Conservation (phyloP, 2,888 invertebrate genomes). For the Biston stratarius region DNA sequence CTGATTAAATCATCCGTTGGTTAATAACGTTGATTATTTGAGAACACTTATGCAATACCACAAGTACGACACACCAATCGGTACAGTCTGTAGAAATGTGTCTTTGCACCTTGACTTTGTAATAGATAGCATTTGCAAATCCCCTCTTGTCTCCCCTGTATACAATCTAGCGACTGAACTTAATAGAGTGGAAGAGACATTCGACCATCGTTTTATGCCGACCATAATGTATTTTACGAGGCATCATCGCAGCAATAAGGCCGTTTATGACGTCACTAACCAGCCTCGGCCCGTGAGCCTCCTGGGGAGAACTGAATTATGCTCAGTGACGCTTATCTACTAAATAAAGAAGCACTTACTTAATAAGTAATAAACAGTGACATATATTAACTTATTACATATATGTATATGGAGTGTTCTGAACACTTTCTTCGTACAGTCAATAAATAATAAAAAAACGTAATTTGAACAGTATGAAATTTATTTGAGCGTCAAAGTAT, state of each 20-base stretch:
- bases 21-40: too few relatives aligned
- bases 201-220: slow-evolving; percentile 34
- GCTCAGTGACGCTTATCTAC: slow-evolving; percentile 1
- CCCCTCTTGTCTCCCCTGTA: not conserved
- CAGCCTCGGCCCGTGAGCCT: slow-evolving; percentile 20
- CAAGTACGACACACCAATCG: too few relatives aligned
- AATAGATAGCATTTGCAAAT: not conserved
- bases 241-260: slow-evolving; percentile 58
- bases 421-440: too few relatives aligned
- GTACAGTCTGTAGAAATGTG: not conserved
- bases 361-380: too few relatives aligned
- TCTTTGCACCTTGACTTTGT: not conserved
- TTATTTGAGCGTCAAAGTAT: too few relatives aligned
- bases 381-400: too few relatives aligned
- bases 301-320: slow-evolving; percentile 27
- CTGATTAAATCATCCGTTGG: not conserved
- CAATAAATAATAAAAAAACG: too few relatives aligned
- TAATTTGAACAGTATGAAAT: too few relatives aligned
- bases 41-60: too few relatives aligned
- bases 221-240: slow-evolving; percentile 59
- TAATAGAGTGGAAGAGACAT: slow-evolving; percentile 38
- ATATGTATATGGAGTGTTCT: too few relatives aligned
- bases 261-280: slow-evolving; percentile 61
- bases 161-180: slow-evolving; percentile 26
- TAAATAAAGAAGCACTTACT: too few relatives aligned